phyloP scores from a whole-genome alignment of 2,113 vertebrate species.

The Madoqua kirkii region DNA sequence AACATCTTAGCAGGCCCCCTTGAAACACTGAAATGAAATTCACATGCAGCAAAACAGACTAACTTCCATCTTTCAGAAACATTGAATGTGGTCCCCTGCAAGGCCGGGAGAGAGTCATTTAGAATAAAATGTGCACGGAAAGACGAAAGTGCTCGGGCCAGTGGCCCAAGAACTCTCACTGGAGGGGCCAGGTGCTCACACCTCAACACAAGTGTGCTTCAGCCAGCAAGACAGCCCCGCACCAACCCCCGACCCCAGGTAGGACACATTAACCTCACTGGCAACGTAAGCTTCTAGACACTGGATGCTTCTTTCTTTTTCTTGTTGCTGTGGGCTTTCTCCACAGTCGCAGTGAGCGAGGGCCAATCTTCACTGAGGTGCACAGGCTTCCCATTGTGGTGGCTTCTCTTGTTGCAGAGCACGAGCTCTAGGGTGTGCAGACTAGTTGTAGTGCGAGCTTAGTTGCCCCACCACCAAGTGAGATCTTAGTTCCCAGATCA shows the following conservation, averaged over 20 bases:
- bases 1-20: neutral
- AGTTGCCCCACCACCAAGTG: neutral
- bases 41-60: neutral
- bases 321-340: neutral
- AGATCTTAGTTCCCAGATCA: neutral
- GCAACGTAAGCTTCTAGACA: neutral
- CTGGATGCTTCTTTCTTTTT: neutral
- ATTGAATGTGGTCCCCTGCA: too few species aligned
- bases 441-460: neutral
- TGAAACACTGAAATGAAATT: neutral
- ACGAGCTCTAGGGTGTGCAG: neutral
- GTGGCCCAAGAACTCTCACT: neutral
- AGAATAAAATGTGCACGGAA: fast-evolving
- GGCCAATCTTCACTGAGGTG: neutral
- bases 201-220: neutral
- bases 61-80: neutral
- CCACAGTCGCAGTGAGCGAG: neutral
- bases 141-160: neutral
- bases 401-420: neutral
- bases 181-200: neutral
- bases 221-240: fast-evolving
- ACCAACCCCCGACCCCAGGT: neutral
- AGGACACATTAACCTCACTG: neutral
- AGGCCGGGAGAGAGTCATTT: neutral
- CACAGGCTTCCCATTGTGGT: neutral